Percentiles rank a stretch among this genome's conserved stretches.
phyloP scores from a whole-genome alignment of 2,888 invertebrate genomes.

The Xanthostigma xanthostigma region DNA sequence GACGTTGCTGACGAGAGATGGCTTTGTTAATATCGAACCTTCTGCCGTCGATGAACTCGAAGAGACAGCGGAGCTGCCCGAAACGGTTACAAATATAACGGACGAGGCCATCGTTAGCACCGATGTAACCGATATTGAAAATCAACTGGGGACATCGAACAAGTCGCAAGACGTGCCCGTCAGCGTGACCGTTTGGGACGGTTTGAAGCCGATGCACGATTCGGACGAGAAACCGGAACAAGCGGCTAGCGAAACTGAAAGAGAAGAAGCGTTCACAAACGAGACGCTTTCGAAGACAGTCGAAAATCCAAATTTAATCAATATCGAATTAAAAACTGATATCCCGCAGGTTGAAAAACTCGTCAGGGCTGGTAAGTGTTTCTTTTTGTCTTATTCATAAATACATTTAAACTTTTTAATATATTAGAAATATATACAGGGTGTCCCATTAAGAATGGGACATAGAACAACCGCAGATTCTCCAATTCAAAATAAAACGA shows the following conservation, averaged over 20 bases:
- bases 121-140: not conserved
- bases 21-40: constrained; percentile 53
- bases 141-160: not conserved
- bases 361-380: constrained; percentile 36
- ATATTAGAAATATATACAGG: too few species aligned
- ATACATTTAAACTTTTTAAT: too few species aligned
- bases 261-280: not conserved
- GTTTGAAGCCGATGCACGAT: constrained; percentile 17
- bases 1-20: constrained; percentile 48
- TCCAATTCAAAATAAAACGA: too few species aligned
- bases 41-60: constrained; percentile 38
- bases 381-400: too few species aligned
- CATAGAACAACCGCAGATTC: too few species aligned
- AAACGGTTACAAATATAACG: not conserved
- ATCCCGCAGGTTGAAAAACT: constrained; percentile 42
- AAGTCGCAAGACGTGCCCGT: not conserved
- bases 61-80: not conserved
- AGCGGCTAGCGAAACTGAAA: not conserved
- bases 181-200: constrained; percentile 21
- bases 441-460: too few species aligned
- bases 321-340: constrained; percentile 25
- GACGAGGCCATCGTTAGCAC: not conserved
- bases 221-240: too few species aligned
- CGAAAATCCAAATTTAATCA: constrained; percentile 1
- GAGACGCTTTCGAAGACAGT: not conserved